Conservation (phyloP, 2,888 invertebrate genomes). For the Amiota mariae region DNA sequence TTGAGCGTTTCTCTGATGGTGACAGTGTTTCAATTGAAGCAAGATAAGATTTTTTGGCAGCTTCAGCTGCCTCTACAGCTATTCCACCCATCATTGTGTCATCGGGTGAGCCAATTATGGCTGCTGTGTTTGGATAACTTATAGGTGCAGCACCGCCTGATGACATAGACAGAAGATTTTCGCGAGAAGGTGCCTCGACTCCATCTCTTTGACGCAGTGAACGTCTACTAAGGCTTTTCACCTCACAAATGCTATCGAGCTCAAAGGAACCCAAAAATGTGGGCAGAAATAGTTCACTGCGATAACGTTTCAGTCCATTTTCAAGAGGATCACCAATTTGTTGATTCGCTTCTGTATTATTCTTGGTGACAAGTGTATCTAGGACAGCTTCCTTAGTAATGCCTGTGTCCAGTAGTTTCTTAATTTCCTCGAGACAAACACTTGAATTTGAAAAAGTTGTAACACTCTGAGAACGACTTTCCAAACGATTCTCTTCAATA, state of each 20-base stretch:
- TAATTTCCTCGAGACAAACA: constrained; percentile 75
- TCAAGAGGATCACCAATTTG: constrained; percentile 70
- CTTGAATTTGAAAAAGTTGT: constrained; percentile 74
- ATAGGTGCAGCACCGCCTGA: constrained; percentile 57
- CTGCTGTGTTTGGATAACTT: constrained; percentile 46
- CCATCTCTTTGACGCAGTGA: constrained; percentile 69
- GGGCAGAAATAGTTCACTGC: constrained; percentile 72
- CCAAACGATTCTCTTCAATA: constrained; percentile 72
- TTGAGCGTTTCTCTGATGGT: constrained; percentile 70
- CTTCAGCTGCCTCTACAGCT: constrained; percentile 48
- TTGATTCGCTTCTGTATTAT: constrained; percentile 73
- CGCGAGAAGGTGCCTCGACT: constrained; percentile 67
- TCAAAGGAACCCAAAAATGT: constrained; percentile 70
- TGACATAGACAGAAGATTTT: constrained; percentile 70
- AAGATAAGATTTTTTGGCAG: constrained; percentile 61
- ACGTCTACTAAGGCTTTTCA: constrained; percentile 69
- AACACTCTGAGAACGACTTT: constrained; percentile 73
- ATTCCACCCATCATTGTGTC: constrained; percentile 65
- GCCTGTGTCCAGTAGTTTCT: constrained; percentile 81
- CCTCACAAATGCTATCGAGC: constrained; percentile 68
- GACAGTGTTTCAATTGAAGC: constrained; percentile 73
- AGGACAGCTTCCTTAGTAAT: constrained; percentile 73
- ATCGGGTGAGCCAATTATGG: constrained; percentile 61
- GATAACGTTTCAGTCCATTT: constrained; percentile 66
- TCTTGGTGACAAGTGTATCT: constrained; percentile 72